Evolutionary conservation across 1,140 invertebrate species (phyloP).

Genomic region (Lysiphlebus fabarum): DNA sequence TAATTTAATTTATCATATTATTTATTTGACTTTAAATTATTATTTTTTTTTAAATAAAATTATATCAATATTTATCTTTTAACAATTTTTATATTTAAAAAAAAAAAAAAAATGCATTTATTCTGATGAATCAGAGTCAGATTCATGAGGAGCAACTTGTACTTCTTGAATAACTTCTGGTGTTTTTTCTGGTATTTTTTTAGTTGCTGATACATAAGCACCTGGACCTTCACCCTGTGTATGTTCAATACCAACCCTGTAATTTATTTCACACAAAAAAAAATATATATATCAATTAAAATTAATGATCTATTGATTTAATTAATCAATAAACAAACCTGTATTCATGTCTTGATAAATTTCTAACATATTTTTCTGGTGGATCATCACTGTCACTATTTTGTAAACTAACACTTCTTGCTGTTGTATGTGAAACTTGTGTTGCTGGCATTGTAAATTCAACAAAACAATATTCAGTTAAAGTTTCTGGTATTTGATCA

Average conservation of each 20-base stretch:
- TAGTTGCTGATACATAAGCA: constrained; percentile 70
- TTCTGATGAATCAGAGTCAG: constrained; percentile 48
- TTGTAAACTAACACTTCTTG: constrained; percentile 89
- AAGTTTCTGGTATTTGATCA: constrained; percentile 92
- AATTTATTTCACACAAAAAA: neutral
- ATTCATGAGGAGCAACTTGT: constrained; percentile 30
- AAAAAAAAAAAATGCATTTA: constrained; percentile 34
- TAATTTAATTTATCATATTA: too few relatives aligned
- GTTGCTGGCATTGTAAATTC: constrained; percentile 99
- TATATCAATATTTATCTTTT: neutral
- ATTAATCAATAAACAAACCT: constrained; percentile 55
- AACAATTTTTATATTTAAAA: neutral
- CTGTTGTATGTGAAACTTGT: constrained; percentile 94
- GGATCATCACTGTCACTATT: constrained; percentile 87
- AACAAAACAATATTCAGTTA: constrained; percentile 84
- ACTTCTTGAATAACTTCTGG: constrained; percentile 36
- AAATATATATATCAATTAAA: neutral
- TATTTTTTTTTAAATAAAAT: neutral
- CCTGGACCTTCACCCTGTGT: constrained; percentile 72
- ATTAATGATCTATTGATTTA: too few relatives aligned
- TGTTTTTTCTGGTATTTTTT: constrained; percentile 43
- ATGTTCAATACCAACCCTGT: constrained; percentile 80
- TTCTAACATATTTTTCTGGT: constrained; percentile 97
- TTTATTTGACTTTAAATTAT: too few relatives aligned
- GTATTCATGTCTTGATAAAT: constrained; percentile 95